Conservation (phyloP, 2,797 vertebrate species). For the Acestrorhynchus altus region DNA sequence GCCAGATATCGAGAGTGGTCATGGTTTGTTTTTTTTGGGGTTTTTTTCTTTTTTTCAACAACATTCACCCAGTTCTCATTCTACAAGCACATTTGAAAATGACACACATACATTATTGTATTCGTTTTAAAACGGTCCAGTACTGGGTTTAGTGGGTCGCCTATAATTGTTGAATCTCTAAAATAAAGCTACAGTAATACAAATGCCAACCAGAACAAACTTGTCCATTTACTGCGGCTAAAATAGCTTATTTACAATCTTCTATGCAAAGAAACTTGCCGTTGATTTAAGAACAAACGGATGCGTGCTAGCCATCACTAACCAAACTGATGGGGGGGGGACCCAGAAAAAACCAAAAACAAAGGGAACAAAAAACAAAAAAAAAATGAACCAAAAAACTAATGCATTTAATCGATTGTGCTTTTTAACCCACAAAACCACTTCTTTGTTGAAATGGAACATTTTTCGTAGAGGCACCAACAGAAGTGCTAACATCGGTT, state of each 20-base stretch:
- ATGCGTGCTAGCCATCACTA: constrained; percentile 75
- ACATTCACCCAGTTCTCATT: constrained; percentile 74
- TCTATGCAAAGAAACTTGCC: constrained; percentile 75
- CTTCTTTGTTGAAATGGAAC: constrained; percentile 74
- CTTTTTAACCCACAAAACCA: constrained; percentile 84
- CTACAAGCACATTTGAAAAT: constrained; percentile 75
- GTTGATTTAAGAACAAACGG: constrained; percentile 72
- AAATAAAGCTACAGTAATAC: constrained; percentile 72
- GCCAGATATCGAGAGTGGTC: constrained; percentile 77
- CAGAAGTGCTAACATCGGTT: constrained; percentile 76
- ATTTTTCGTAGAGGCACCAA: constrained; percentile 73
- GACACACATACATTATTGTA: constrained; percentile 75
- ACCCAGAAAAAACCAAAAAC: constrained; percentile 62
- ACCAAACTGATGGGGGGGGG: constrained; percentile 63
- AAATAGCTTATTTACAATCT: constrained; percentile 84
- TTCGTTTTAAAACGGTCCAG: constrained; percentile 73
- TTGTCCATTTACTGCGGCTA: constrained; percentile 78
- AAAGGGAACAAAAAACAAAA: constrained; percentile 43
- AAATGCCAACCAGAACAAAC: constrained; percentile 79
- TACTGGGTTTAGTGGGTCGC: constrained; percentile 78
- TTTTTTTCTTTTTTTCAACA: constrained; percentile 60
- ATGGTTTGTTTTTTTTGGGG: too few species aligned
- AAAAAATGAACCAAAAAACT: constrained; percentile 60
- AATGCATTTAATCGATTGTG: constrained; percentile 76
- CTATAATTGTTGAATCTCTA: constrained; percentile 74